Percentiles rank a stretch among this genome's conserved stretches.
phyloP scores from a whole-genome alignment of 2,113 vertebrate species.

The Setophaga kirtlandii region DNA sequence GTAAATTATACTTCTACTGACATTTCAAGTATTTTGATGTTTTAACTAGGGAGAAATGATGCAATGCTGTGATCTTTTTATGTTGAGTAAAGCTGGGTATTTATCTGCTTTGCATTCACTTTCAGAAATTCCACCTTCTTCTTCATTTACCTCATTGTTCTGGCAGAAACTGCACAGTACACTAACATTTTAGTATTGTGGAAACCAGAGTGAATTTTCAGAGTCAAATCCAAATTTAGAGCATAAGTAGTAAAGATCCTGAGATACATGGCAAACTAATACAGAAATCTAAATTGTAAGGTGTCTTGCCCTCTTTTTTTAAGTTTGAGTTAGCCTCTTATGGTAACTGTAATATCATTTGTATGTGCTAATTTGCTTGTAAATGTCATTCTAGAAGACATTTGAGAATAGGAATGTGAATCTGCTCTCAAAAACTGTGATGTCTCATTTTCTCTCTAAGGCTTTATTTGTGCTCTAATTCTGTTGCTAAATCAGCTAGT shows the following conservation, averaged over 20 bases:
- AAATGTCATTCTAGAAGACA: slow-evolving; percentile 41
- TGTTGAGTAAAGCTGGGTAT: fast-evolving
- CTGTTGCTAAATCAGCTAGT: slow-evolving; percentile 32
- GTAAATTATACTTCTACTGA: background rate
- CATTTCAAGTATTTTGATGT: background rate
- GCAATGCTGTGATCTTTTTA: background rate
- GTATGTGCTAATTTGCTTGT: slow-evolving; percentile 43
- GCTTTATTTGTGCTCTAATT: slow-evolving; percentile 49
- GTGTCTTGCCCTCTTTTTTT: background rate
- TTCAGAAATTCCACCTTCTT: background rate
- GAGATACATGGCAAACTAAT: background rate
- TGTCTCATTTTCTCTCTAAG: slow-evolving; percentile 48
- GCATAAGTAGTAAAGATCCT: background rate
- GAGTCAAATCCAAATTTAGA: background rate
- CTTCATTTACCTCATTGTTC: background rate
- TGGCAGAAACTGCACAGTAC: background rate
- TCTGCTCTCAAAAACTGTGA: slow-evolving; percentile 7
- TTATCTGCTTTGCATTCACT: background rate
- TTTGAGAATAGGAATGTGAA: slow-evolving; percentile 21
- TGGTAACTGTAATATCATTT: background rate
- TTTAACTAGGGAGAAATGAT: background rate
- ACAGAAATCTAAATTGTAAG: background rate
- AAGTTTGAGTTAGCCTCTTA: background rate
- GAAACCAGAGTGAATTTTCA: background rate
- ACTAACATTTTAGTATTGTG: background rate